Base-by-base conservation (phyloP, 1,140 invertebrate genomes). In the Callitettix versicolor region DNA sequence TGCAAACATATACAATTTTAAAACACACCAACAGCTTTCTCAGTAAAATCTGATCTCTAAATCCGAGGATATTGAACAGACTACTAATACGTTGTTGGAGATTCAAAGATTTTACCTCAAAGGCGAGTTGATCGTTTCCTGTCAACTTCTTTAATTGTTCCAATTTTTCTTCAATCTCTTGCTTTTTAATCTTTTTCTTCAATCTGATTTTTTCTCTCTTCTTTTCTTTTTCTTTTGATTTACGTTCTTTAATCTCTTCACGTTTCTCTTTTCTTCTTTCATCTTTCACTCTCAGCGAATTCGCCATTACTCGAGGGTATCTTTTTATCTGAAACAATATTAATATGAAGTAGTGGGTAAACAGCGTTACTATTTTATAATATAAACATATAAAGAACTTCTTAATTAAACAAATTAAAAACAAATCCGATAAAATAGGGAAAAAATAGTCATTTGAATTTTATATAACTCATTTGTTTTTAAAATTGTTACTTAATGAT, bases 141-240 rank as follows among this genome's bases (percentile, higher is more conserved):
- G 91, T 91, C n/a, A 95, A 84, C 67, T 90, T 81, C 73, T 90
- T 89, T 4, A 98, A 70, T 69, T 88, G 85, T 34, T 83, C 76
- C 43, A 98, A 81, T 70, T 93, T 95, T 56, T 91, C 83, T 65
- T 88, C 75, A 56, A 97, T 93, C 72, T 98, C 94, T 69, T 89
- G 86, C 43, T 85, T 74, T 67, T 95, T 97, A 43, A 93, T 65
- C 7, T 86, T 84, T 70, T 95, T 91, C 1, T 95, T 68, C 60
- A 87, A 75, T 44, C 88, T 88, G 12, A 98, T 72, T 68, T 96
- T 93, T 65, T 94, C 84, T 72, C 81, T 79, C 65, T 88, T 91
- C 55, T 79, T 76, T 53, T 82, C 64, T 66, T 94, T 93, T 68
- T 95, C 90, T 63, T 85, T 74, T 59, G 83, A 73, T 63, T 95